phyloP scores from a whole-genome alignment of 2,797 vertebrate genomes.

The Gymnothorax reevesii region DNA sequence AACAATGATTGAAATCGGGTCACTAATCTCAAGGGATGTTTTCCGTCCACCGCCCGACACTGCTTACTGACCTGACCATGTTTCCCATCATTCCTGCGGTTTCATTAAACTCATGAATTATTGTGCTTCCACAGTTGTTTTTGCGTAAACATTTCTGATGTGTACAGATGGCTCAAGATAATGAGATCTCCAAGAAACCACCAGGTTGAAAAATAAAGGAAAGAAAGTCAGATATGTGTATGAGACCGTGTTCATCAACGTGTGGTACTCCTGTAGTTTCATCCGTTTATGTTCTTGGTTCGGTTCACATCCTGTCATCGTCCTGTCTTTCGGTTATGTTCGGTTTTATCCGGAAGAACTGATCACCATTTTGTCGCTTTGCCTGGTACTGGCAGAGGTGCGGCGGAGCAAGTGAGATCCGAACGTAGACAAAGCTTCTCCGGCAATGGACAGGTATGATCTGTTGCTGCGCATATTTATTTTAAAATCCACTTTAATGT shows the following conservation, averaged over 20 bases:
- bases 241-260: background rate
- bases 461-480: background rate
- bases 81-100: too few species aligned
- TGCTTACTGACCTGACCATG: too few species aligned
- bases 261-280: background rate
- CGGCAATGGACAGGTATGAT: slow-evolving; percentile 86
- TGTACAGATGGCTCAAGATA: too few species aligned
- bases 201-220: too few species aligned
- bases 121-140: too few species aligned
- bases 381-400: slow-evolving; percentile 58
- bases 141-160: too few species aligned
- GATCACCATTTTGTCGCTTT: slow-evolving; percentile 81
- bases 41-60: too few species aligned
- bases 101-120: too few species aligned
- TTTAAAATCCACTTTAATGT: background rate
- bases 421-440: slow-evolving; percentile 68
- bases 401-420: slow-evolving; percentile 49
- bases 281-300: background rate
- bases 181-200: too few species aligned
- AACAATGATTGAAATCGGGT: too few species aligned
- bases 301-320: background rate
- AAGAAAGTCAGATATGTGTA: too few species aligned
- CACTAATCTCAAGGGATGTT: too few species aligned
- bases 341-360: slow-evolving; percentile 73
- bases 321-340: slow-evolving; percentile 60